Conservation (phyloP, 2,113 vertebrate species). For the Sitta europaea region DNA sequence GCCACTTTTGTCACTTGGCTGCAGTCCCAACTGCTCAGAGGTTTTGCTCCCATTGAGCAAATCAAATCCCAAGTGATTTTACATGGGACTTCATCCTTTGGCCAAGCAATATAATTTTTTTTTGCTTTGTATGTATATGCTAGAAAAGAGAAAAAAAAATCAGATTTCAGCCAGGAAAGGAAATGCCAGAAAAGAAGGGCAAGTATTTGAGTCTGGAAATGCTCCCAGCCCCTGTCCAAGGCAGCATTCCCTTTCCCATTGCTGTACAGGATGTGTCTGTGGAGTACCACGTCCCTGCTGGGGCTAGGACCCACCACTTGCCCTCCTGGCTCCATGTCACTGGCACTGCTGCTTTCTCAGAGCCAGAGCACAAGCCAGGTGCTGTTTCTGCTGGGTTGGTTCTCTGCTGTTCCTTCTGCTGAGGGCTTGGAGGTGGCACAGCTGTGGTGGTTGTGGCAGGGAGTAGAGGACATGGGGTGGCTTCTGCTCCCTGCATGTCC, state of each 20-base stretch:
- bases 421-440: rapidly evolving
- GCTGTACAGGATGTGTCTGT: background rate
- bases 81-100: background rate
- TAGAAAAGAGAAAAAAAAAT: background rate
- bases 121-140: background rate
- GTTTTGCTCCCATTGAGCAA: background rate
- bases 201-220: background rate
- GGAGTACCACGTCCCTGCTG: rapidly evolving
- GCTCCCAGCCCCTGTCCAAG: background rate
- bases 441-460: rapidly evolving
- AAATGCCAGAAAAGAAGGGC: background rate
- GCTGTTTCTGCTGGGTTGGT: background rate
- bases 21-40: background rate
- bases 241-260: background rate
- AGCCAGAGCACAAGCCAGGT: background rate
- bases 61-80: background rate
- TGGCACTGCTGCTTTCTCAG: rapidly evolving
- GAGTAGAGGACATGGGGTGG: background rate
- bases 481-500: background rate
- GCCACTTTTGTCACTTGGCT: background rate
- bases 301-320: rapidly evolving
- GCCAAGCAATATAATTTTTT: background rate
- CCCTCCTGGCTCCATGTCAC: background rate
- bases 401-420: background rate
- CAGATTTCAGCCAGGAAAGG: background rate